Evolutionary conservation across 2,888 invertebrate genomes (phyloP).

Genomic region (Drosophila cracens): DNA sequence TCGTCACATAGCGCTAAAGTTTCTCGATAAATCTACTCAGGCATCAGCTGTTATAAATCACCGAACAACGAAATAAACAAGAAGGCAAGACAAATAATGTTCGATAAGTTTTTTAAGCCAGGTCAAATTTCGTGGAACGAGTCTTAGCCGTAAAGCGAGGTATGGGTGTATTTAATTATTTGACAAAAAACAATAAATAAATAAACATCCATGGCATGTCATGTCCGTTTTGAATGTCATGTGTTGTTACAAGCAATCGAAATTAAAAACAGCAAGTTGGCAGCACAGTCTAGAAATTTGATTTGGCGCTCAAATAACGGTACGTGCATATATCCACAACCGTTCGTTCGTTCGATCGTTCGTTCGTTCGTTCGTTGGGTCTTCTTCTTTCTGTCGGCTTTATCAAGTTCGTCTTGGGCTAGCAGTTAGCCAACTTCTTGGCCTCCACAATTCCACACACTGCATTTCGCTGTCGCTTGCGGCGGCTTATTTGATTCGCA

Average conservation of each 20-base stretch:
- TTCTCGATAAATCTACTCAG: too few relatives aligned
- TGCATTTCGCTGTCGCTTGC: slow-evolving; percentile 52
- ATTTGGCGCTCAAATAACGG: slow-evolving; percentile 31
- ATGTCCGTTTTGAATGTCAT: too few relatives aligned
- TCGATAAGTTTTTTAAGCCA: too few relatives aligned
- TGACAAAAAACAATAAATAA: background rate
- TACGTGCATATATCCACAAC: slow-evolving; percentile 33
- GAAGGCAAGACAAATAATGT: too few relatives aligned
- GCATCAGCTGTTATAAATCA: too few relatives aligned
- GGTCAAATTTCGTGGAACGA: too few relatives aligned
- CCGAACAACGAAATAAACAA: too few relatives aligned
- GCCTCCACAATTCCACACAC: slow-evolving; percentile 33
- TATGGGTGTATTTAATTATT: background rate
- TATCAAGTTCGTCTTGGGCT: slow-evolving; percentile 31
- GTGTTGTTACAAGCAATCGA: background rate
- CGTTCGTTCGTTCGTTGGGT: background rate
- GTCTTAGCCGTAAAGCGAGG: too few relatives aligned
- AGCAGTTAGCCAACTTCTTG: slow-evolving; percentile 65
- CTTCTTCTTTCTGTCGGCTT: slow-evolving; percentile 20
- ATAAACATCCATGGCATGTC: background rate
- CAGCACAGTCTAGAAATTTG: slow-evolving; percentile 19
- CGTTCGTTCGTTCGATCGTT: background rate
- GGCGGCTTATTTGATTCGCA: slow-evolving; percentile 74
- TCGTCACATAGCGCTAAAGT: too few relatives aligned
- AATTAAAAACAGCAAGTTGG: slow-evolving; percentile 17